phyloP scores from a whole-genome alignment of 2,888 invertebrate genomes.

The Podabrus alpinus region DNA sequence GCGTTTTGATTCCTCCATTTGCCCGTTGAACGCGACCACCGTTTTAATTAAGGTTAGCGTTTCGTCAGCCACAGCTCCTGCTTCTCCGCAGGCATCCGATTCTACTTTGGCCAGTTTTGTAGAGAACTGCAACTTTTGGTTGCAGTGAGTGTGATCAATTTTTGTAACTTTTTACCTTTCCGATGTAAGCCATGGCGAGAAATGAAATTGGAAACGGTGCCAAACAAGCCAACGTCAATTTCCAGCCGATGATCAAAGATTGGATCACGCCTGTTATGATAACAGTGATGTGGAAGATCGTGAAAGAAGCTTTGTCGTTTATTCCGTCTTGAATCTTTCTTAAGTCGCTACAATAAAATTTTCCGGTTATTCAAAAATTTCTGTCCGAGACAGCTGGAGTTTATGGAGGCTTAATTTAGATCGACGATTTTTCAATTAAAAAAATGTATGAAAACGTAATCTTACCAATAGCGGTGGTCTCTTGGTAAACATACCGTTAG shows the following conservation, averaged over 20 bases:
- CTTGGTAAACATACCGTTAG: no score
- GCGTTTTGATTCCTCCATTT: background rate
- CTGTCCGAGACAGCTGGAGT: no score
- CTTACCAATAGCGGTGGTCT: no score
- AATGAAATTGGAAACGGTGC: conserved; percentile 72
- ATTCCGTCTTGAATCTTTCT: background rate
- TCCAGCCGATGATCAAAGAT: conserved; percentile 67
- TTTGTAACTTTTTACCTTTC: background rate
- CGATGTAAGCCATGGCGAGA: conserved; percentile 65
- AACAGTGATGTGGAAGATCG: background rate
- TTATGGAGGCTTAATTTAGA: no score
- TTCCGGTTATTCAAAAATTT: no score
- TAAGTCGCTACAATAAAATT: no score
- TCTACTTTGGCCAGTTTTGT: background rate
- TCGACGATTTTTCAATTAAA: no score
- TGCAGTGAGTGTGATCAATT: conserved; percentile 55
- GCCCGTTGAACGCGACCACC: background rate
- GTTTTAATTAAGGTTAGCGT: background rate
- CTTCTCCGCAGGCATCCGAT: background rate
- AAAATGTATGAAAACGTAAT: no score
- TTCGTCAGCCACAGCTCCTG: background rate
- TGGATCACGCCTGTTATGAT: background rate
- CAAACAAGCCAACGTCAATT: conserved; percentile 75
- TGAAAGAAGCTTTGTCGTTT: background rate
- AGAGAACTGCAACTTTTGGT: conserved; percentile 55